A percentile compares a stretch with the other conserved stretches of the same genome.
Evolutionary conservation across 2,888 invertebrate genomes (phyloP).

Genomic region (Alloscopus bannaensis): DNA sequence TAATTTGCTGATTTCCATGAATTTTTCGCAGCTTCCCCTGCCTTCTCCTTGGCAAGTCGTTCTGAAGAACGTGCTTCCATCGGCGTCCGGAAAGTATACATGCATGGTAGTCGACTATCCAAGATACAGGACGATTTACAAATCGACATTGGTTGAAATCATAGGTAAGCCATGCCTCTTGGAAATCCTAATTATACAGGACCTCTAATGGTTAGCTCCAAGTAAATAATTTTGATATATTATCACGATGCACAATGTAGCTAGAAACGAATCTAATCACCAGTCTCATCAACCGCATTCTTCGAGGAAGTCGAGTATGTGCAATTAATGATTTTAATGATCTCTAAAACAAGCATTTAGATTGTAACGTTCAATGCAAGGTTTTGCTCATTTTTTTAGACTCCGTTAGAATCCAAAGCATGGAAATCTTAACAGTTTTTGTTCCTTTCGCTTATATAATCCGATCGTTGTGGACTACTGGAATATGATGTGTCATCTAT

Average conservation of each 20-base stretch:
- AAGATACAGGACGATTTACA: slow-evolving; percentile 55
- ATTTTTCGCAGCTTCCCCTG: slow-evolving; percentile 19
- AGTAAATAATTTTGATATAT: too few species aligned
- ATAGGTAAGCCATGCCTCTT: slow-evolving; percentile 33
- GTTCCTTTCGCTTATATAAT: too few species aligned
- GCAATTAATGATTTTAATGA: neutral
- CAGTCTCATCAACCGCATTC: slow-evolving; percentile 39
- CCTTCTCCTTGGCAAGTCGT: slow-evolving; percentile 51
- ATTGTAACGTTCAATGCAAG: too few species aligned
- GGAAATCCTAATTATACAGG: too few species aligned
- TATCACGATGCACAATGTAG: neutral
- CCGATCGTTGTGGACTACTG: too few species aligned
- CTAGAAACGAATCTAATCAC: slow-evolving; percentile 38
- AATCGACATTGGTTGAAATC: slow-evolving; percentile 38
- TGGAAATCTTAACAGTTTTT: too few species aligned
- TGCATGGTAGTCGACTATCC: slow-evolving; percentile 61
- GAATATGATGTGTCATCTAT: too few species aligned
- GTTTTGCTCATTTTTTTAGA: too few species aligned
- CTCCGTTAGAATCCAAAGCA: too few species aligned
- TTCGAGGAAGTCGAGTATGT: slow-evolving; percentile 28
- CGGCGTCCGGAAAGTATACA: slow-evolving; percentile 54
- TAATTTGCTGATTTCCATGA: too few species aligned
- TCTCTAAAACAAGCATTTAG: too few species aligned
- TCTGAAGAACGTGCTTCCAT: slow-evolving; percentile 36
- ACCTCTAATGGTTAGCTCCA: too few species aligned